Evolutionary conservation across 1,140 invertebrate genomes (phyloP), one percentile per base, ranked within the genome.

Genomic region (Hesperophylax magnus): DNA sequence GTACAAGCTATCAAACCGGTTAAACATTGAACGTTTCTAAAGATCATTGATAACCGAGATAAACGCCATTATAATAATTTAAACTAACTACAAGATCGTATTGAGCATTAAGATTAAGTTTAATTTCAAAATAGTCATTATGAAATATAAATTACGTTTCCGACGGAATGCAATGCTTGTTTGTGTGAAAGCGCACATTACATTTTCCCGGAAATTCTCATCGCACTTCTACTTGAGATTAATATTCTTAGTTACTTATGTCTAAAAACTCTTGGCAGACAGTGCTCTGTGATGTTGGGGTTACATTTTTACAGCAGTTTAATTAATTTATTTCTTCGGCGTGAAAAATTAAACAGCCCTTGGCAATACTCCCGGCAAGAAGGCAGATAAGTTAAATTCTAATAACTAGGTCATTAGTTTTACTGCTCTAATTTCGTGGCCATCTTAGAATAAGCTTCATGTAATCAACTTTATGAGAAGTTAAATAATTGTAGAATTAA

Each of bases 241-340:
- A 47, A 61, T 61, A 61, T 34, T 67, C n/a, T 34, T 17, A 31
- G 63, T 18, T n/a, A 18, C 63, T 67, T 67, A 67, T 67, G 63
- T 47, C 31, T 31, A 31, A 65, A 65, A 65, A 24, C 24, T 58
- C n/a, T 58, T 22, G 56, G 61, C 18, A 65, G 61, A 65, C 61
- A 24, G 18, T 63, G 39, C 3, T 17, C 69, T 56, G 69, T 72
- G 9, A 65, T 65, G 58, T 27, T 24, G 53, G 65, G 52, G 69
- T 67, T 79, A 77, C 76, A 61, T 80, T 75, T 75, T 80, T 60
- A 75, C 72, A 65, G 53, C 54, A 18, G 54, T 74, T 52, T 80
- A 80, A 80, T 80, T 75, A 76, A 80, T 80, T 80, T 76, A 80
- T 80, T 27, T 61, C 60, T 20, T n/a, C n/a, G 22, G 56, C 47